Evolutionary conservation across 2,797 vertebrate genomes (phyloP).

Genomic region (Gallinago solitaria): DNA sequence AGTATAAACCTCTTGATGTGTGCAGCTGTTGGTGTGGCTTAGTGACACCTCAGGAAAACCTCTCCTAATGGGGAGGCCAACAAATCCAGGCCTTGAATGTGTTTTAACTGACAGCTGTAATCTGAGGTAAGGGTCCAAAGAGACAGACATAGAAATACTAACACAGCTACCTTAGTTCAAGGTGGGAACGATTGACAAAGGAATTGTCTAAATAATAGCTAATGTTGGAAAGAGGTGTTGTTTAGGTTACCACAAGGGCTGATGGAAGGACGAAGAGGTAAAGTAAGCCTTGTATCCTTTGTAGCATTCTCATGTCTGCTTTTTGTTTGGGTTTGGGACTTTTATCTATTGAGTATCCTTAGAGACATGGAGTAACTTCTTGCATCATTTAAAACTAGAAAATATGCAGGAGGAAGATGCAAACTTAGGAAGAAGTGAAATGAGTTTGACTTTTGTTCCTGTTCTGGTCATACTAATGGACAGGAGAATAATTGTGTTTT

Average conservation of each 20-base stretch:
- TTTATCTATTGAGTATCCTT: neutral
- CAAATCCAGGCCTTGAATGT: neutral
- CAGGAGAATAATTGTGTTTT: neutral
- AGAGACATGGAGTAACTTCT: neutral
- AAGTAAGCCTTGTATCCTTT: neutral
- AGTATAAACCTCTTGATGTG: neutral
- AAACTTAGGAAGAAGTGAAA: neutral
- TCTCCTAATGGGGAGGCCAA: neutral
- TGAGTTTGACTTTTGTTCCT: neutral
- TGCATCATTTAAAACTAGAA: neutral
- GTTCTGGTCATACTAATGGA: neutral
- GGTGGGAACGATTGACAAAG: neutral
- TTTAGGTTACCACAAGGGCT: neutral
- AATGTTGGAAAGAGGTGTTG: neutral
- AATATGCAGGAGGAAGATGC: neutral
- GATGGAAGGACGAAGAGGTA: neutral
- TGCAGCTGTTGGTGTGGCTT: neutral
- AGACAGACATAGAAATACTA: rapidly evolving
- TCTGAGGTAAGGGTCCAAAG: neutral
- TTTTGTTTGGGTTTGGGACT: neutral
- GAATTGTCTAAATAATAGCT: neutral
- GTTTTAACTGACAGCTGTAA: neutral
- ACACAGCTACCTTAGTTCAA: neutral
- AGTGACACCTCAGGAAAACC: neutral
- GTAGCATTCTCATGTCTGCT: neutral